Evolutionary conservation across 2,888 invertebrate genomes (phyloP).

Genomic region (Chrysolina oricalcia): DNA sequence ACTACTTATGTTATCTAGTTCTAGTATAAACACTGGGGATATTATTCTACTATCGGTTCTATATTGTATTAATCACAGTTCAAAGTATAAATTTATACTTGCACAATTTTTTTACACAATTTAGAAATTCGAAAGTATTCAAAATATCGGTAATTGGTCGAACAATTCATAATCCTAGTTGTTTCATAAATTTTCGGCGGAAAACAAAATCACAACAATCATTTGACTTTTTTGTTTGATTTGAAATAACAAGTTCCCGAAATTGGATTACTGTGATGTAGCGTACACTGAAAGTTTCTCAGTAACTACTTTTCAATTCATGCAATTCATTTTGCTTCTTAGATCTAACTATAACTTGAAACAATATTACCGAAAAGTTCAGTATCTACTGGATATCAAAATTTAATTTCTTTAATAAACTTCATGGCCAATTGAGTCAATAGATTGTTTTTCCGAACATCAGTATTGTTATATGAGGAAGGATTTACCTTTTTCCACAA

Average conservation of each 20-base stretch:
- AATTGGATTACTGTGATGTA: no score
- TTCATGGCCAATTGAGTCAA: no score
- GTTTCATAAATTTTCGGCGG: slow-evolving; percentile 4
- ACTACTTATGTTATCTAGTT: slow-evolving; percentile 26
- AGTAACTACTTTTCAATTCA: no score
- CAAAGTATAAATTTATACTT: slow-evolving; percentile 61
- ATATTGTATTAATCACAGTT: slow-evolving; percentile 67
- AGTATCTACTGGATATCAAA: no score
- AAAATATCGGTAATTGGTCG: slow-evolving; percentile 25
- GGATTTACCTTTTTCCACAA: no score
- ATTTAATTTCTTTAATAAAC: no score
- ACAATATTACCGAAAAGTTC: no score
- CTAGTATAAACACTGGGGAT: slow-evolving; percentile 51
- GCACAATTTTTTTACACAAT: slow-evolving; percentile 51
- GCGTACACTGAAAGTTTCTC: no score
- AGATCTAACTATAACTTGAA: no score
- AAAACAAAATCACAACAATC: slow-evolving; percentile 2
- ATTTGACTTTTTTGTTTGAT: background rate
- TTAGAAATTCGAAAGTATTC: slow-evolving; percentile 50
- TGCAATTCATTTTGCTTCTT: no score
- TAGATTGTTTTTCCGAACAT: no score
- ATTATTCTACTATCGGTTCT: slow-evolving; percentile 57
- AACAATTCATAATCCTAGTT: slow-evolving; percentile 12
- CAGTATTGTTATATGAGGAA: no score
- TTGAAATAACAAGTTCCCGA: background rate